Evolutionary conservation across 2,888 invertebrate species (phyloP).

Genomic region (Sminthurinus aureus): DNA sequence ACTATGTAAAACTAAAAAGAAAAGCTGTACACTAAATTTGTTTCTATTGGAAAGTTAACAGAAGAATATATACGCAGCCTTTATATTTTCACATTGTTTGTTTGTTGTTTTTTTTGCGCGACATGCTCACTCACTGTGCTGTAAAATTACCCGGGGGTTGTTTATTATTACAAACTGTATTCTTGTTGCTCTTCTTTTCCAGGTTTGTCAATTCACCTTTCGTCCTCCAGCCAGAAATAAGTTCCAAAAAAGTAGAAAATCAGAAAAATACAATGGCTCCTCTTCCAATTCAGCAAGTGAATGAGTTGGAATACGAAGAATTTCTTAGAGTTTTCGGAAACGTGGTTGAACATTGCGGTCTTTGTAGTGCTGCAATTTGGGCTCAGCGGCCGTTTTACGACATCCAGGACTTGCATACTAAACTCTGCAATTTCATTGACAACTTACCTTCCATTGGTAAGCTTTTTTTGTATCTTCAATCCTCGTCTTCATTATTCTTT

Average conservation of each 20-base stretch:
- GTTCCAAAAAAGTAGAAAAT: no score
- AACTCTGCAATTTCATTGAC: slow-evolving; percentile 69
- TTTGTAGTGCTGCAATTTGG: slow-evolving; percentile 56
- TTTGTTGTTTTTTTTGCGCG: slow-evolving; percentile 2
- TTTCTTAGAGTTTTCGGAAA: slow-evolving; percentile 60
- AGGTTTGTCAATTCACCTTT: no score
- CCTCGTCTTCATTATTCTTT: neutral
- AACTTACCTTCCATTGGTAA: slow-evolving; percentile 67
- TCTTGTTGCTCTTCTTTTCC: neutral
- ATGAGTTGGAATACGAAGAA: slow-evolving; percentile 56
- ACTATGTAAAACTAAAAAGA: no score
- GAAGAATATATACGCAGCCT: no score
- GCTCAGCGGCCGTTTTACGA: slow-evolving; percentile 66
- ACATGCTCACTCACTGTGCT: slow-evolving; percentile 14
- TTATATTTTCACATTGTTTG: no score
- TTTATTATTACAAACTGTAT: neutral
- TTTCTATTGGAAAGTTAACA: no score
- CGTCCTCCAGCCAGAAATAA: no score
- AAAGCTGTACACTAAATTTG: no score
- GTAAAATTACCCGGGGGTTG: slow-evolving; percentile 25
- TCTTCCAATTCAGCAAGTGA: slow-evolving; percentile 52
- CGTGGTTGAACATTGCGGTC: slow-evolving; percentile 59
- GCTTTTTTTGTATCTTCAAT: slow-evolving; percentile 37
- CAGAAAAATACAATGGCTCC: no score
- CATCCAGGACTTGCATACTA: slow-evolving; percentile 66